Evolutionary conservation across 2,888 invertebrate species (phyloP).

Genomic region (Nomada ferruginata): DNA sequence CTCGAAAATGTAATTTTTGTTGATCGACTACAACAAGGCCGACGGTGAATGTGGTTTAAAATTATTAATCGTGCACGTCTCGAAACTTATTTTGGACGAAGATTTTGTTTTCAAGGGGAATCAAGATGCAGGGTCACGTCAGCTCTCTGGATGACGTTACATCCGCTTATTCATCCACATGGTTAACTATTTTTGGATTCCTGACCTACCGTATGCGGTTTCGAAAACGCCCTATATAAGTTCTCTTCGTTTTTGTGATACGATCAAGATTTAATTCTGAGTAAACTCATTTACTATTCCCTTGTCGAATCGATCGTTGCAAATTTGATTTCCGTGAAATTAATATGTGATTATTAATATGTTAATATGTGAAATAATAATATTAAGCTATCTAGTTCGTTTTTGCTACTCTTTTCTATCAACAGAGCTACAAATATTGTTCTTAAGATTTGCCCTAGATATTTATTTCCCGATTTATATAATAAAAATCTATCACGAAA

Average conservation of each 20-base stretch:
- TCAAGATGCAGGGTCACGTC: constrained; percentile 39
- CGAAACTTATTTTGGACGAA: constrained; percentile 10
- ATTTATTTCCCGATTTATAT: no score
- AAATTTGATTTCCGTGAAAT: background rate
- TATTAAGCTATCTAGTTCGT: no score
- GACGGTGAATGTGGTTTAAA: background rate
- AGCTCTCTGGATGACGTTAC: constrained; percentile 38
- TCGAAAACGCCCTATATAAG: background rate
- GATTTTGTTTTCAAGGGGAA: constrained; percentile 24
- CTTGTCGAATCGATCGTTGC: constrained; percentile 3
- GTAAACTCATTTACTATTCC: background rate
- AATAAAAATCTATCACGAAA: no score
- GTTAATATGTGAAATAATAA: no score
- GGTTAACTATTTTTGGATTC: constrained; percentile 65
- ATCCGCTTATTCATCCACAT: constrained; percentile 41
- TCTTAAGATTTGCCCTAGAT: no score
- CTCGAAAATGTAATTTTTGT: no score
- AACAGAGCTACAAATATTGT: no score
- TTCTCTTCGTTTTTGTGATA: background rate
- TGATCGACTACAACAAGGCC: background rate
- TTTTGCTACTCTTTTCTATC: no score
- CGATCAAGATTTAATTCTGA: background rate
- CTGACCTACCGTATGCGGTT: constrained; percentile 65
- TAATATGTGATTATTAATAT: no score
- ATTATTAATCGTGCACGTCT: background rate